Evolutionary conservation across 2,888 invertebrate genomes (phyloP).

Genomic region (Dugesia japonica): DNA sequence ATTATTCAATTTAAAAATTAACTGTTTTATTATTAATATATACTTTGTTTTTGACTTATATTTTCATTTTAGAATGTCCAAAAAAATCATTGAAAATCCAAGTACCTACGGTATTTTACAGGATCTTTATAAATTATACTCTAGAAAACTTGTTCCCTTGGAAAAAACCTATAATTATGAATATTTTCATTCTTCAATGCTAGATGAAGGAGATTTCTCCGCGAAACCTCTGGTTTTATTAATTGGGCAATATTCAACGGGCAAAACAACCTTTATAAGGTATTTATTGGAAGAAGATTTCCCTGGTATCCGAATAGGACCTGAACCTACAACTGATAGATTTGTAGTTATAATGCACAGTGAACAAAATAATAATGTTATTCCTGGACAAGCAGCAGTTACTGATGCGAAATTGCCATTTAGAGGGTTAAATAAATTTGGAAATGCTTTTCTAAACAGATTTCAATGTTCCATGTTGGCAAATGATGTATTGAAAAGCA

Average conservation of each 20-base stretch:
- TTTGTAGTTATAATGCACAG: slow-evolving; percentile 38
- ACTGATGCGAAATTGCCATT: slow-evolving; percentile 84
- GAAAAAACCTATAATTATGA: slow-evolving; percentile 48
- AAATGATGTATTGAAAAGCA: slow-evolving; percentile 76
- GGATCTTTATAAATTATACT: slow-evolving; percentile 38
- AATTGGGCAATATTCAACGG: slow-evolving; percentile 43
- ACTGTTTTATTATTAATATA: too few relatives aligned
- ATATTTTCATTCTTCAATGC: slow-evolving; percentile 48
- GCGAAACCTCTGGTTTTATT: slow-evolving; percentile 40
- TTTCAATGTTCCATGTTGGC: slow-evolving; percentile 77
- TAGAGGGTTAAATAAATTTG: slow-evolving; percentile 81
- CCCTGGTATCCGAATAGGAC: slow-evolving; percentile 39
- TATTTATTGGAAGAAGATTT: slow-evolving; percentile 37
- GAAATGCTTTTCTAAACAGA: slow-evolving; percentile 87
- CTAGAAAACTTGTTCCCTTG: slow-evolving; percentile 43
- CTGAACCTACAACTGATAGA: slow-evolving; percentile 39
- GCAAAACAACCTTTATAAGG: slow-evolving; percentile 42
- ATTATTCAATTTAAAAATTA: too few relatives aligned
- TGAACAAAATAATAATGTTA: slow-evolving; percentile 31
- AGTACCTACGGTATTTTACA: neutral
- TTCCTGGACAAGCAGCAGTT: slow-evolving; percentile 74
- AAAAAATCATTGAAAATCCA: neutral
- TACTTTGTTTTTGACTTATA: too few relatives aligned
- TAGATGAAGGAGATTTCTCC: slow-evolving; percentile 69
- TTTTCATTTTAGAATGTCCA: neutral